A percentile compares a stretch with the other conserved stretches of the same genome.
Evolutionary conservation across 2,113 vertebrate genomes (phyloP).

Genomic region (Nycticebus coucang): DNA sequence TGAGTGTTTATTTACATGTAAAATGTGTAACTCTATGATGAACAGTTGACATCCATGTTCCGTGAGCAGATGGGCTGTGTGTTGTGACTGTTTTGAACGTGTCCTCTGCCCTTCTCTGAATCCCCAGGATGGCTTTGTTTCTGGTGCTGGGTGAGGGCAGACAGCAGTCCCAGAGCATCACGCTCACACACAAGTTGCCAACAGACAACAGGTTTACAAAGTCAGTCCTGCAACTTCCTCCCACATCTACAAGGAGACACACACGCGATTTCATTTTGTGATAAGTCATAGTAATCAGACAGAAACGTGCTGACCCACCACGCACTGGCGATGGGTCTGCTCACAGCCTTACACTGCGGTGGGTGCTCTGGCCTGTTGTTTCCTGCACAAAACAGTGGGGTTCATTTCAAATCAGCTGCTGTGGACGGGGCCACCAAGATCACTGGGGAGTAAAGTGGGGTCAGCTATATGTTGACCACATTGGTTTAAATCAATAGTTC

Average conservation of each 20-base stretch:
- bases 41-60: fast-evolving
- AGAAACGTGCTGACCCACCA: slow-evolving; percentile 66
- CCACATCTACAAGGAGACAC: background rate
- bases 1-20: fast-evolving
- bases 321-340: slow-evolving; percentile 50
- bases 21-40: background rate
- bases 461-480: slow-evolving; percentile 30
- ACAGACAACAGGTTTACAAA: slow-evolving; percentile 63
- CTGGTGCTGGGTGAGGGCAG: slow-evolving; percentile 29
- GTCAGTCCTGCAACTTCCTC: slow-evolving; percentile 45
- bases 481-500: slow-evolving; percentile 33
- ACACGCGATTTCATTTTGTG: slow-evolving; percentile 23
- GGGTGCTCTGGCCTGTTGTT: background rate
- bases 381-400: slow-evolving; percentile 54
- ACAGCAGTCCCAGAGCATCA: background rate
- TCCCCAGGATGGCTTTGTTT: background rate
- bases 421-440: background rate
- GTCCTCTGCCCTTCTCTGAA: background rate
- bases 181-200: slow-evolving; percentile 46
- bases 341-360: slow-evolving; percentile 55
- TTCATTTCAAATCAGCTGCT: slow-evolving; percentile 68
- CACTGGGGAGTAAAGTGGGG: slow-evolving; percentile 16
- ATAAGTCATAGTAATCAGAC: slow-evolving; percentile 61
- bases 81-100: background rate
- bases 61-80: fast-evolving